A percentile compares a stretch with the other conserved stretches of the same genome.
phyloP scores from a whole-genome alignment of 2,888 invertebrate species.

The Orthosia gracilis region DNA sequence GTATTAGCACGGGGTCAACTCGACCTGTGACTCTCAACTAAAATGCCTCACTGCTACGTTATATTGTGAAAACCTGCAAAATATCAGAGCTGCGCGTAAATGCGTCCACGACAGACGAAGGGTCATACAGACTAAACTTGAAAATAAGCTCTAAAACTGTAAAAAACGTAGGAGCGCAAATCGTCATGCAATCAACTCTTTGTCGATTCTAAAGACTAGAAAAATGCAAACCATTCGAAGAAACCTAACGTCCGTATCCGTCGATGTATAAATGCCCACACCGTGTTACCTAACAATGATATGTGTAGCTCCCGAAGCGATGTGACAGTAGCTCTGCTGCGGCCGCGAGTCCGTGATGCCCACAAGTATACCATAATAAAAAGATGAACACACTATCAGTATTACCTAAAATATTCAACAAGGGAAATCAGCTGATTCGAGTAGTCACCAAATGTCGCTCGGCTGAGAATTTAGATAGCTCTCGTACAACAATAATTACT shows the following conservation, averaged over 20 bases:
- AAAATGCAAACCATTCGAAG: conserved; percentile 89
- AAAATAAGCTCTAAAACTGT: conserved; percentile 74
- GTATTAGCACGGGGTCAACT: conserved; percentile 65
- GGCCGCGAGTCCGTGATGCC: conserved; percentile 68
- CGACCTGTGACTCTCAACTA: conserved; percentile 69
- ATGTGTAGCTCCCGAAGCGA: conserved; percentile 82
- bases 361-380: conserved; percentile 68
- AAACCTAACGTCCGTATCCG: conserved; percentile 73
- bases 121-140: conserved; percentile 65
- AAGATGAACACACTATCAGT: conserved; percentile 83
- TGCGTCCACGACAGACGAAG: conserved; percentile 73
- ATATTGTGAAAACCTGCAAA: conserved; percentile 68
- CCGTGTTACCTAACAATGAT: conserved; percentile 78
- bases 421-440: conserved; percentile 73
- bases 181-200: conserved; percentile 78
- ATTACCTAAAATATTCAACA: conserved; percentile 79
- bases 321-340: conserved; percentile 69
- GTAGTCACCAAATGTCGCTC: conserved; percentile 71
- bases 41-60: conserved; percentile 67
- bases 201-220: conserved; percentile 87
- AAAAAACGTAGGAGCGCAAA: conserved; percentile 74
- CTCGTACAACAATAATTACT: conserved; percentile 84
- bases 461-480: conserved; percentile 76
- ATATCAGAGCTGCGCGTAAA: conserved; percentile 75
- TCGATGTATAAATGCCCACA: conserved; percentile 76